phyloP scores from a whole-genome alignment of 2,797 vertebrate genomes.

The Enteromius paludinosus region DNA sequence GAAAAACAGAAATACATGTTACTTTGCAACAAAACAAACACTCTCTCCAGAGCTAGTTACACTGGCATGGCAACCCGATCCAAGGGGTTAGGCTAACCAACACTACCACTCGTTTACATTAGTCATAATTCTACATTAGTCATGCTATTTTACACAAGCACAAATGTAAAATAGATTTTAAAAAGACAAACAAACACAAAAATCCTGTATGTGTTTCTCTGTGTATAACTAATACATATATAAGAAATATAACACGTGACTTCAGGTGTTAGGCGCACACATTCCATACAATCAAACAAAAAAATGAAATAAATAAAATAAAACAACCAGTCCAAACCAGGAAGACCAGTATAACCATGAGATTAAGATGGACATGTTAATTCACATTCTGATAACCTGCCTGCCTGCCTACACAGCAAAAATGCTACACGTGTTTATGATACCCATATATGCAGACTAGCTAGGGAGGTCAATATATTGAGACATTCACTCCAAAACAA shows the following conservation, averaged over 20 bases:
- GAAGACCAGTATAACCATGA: conserved; percentile 25
- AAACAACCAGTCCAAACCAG: conserved; percentile 27
- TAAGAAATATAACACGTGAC: conserved; percentile 1
- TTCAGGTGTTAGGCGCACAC: conserved; percentile 4
- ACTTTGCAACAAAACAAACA: conserved; percentile 37
- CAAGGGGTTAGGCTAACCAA: conserved; percentile 7
- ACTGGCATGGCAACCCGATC: conserved; percentile 23
- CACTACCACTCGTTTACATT: conserved; percentile 4
- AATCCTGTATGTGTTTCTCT: no score
- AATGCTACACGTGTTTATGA: background rate
- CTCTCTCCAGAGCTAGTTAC: conserved; percentile 19
- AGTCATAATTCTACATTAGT: conserved; percentile 5
- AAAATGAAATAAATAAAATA: background rate
- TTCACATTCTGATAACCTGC: background rate
- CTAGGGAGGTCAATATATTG: background rate
- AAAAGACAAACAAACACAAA: background rate
- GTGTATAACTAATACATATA: background rate
- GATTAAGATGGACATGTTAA: conserved; percentile 29
- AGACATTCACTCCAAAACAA: conserved; percentile 4
- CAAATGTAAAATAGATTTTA: background rate
- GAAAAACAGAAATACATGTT: conserved; percentile 26
- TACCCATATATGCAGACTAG: background rate
- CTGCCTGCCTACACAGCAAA: background rate
- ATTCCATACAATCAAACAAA: background rate
- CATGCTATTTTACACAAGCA: background rate